A percentile compares a stretch with the other conserved stretches of the same genome.
Conservation (phyloP, 2,113 vertebrate species). For the Leucopsar rothschildi region DNA sequence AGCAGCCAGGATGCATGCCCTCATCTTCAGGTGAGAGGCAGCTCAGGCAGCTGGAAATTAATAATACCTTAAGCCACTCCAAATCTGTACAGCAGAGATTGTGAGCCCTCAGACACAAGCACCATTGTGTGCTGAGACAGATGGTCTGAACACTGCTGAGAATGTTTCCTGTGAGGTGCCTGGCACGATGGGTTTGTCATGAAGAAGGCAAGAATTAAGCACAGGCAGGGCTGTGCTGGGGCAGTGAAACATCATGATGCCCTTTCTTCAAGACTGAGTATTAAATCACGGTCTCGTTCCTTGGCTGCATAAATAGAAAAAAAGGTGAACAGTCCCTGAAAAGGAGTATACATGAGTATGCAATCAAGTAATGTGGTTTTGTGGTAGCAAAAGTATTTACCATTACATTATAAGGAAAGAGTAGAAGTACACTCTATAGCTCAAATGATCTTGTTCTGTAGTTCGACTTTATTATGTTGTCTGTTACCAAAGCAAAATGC, state of each 20-base stretch:
- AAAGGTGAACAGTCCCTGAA: neutral
- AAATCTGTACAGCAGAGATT: neutral
- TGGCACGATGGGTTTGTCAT: neutral
- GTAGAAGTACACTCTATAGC: neutral
- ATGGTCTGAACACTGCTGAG: neutral
- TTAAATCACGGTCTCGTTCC: neutral
- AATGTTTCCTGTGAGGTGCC: slow-evolving; percentile 10
- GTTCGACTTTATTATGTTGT: neutral
- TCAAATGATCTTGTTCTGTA: neutral
- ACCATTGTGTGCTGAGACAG: slow-evolving; percentile 8
- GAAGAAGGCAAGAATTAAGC: neutral
- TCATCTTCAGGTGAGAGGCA: slow-evolving; percentile 40
- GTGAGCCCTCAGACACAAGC: slow-evolving; percentile 16
- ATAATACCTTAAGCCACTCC: slow-evolving; percentile 28
- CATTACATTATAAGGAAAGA: neutral
- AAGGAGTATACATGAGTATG: neutral
- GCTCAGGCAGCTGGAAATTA: slow-evolving; percentile 49
- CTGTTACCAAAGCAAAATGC: neutral
- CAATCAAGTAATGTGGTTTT: neutral
- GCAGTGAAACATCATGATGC: neutral
- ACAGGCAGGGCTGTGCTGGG: neutral
- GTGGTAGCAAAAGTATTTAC: neutral
- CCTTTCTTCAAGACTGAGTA: neutral
- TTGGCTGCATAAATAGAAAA: neutral
- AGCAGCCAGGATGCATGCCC: neutral